Evolutionary conservation across 37 sponge, comb jelly and placozoan species (phyloP), one percentile per base, ranked within the genome.

Genomic region (Diacarnus erythraeanus): DNA sequence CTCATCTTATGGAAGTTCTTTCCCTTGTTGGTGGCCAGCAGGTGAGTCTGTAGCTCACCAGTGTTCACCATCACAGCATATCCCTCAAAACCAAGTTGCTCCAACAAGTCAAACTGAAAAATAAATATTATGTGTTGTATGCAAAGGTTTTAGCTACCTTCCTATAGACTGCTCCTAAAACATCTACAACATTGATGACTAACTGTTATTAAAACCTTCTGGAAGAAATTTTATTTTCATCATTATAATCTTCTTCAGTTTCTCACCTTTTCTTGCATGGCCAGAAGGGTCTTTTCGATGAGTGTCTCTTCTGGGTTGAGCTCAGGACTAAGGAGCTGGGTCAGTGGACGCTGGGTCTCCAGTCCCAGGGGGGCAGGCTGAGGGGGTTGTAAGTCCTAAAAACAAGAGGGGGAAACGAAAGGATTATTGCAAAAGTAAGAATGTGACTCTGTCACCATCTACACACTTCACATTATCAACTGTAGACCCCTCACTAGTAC

Each of bases 1-100:
- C 83, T 86, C 71, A 72, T 57, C 74, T 82, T 82, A 77, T 93
- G 94, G 80, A 72, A 93, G 38, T 21, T 76, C 66, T 78, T 86
- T 21, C 94, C 94, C 64, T 92, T 92, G 60, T 64, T 25, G 30
- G 94, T 93, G 39, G 90, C 90, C 35, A 89, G 63, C 12, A 89
- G 66, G 72, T 93, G 94, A 3, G 83, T 88, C 79, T 89, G 90
- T 15, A 93, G 86, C 33, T 89, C 90, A 60, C 82, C 59, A 0
- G 94, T 93, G 84, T 86, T 93, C 25, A 93, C 85, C 58, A 93
- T 43, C 35, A 93, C 67, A 0, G 84, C 83, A 75, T 93, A 93
- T 25, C 90, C 94, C 69, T 93, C 94, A 82, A 89, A 93, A 10
- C 94, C 94, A 38, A 89, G 80, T 75, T 93, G 94, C 75, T 93